Percentiles rank a stretch among this genome's conserved stretches.
Conservation (phyloP, 2,888 invertebrate species). For the Brachycybe producta region DNA sequence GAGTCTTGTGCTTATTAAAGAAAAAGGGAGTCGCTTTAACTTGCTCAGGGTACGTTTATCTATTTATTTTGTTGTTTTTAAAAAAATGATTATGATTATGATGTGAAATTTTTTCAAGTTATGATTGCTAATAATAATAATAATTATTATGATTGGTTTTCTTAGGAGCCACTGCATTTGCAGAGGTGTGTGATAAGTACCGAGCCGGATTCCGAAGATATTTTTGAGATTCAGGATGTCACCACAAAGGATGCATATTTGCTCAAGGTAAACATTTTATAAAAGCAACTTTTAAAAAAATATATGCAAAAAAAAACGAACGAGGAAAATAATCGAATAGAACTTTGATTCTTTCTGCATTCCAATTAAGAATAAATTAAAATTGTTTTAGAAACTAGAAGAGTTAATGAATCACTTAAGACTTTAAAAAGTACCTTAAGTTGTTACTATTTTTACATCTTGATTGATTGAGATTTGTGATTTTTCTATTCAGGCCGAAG, state of each 20-base stretch:
- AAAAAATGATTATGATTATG: neutral
- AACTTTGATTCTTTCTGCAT: too few species aligned
- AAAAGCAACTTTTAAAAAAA: too few species aligned
- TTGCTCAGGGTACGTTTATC: conserved; percentile 49
- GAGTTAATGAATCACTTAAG: too few species aligned
- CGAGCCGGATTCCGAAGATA: conserved; percentile 81
- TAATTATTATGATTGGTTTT: conserved; percentile 19
- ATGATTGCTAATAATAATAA: neutral
- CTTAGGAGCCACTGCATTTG: conserved; percentile 72
- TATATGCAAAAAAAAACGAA: neutral
- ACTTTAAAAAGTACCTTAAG: too few species aligned
- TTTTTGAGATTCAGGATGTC: conserved; percentile 88
- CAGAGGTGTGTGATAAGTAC: conserved; percentile 83
- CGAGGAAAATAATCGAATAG: too few species aligned
- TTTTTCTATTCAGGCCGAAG: conserved; percentile 85
- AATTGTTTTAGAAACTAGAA: too few species aligned
- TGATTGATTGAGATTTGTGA: neutral
- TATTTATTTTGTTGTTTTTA: neutral
- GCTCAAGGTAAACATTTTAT: conserved; percentile 67
- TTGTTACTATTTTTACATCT: neutral
- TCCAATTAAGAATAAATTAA: too few species aligned
- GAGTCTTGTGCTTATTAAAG: conserved; percentile 70
- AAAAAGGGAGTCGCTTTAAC: conserved; percentile 77
- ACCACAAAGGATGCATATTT: conserved; percentile 85
- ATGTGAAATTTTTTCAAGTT: neutral